A percentile compares a stretch with the other conserved stretches of the same genome.
phyloP scores from a whole-genome alignment of 64 coral and sea anemone genomes.

The Montipora capricornis region DNA sequence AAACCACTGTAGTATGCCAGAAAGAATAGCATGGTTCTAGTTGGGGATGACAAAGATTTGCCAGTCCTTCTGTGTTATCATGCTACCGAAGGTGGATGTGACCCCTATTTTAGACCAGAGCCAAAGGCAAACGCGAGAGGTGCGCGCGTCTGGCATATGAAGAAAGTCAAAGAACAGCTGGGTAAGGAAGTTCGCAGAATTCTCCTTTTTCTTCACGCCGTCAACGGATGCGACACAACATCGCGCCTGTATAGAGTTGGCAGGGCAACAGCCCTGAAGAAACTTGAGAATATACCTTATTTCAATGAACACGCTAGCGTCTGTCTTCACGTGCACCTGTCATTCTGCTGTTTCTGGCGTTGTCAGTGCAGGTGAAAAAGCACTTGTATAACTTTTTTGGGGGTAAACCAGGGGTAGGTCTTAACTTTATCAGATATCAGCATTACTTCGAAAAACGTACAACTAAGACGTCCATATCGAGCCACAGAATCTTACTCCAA shows the following conservation, averaged over 20 bases:
- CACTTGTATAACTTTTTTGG: background rate
- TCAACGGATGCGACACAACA: constrained; percentile 52
- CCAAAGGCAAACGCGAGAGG: too few relatives aligned
- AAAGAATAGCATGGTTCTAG: too few relatives aligned
- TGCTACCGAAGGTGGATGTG: too few relatives aligned
- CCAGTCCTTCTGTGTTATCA: too few relatives aligned
- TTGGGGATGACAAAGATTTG: too few relatives aligned
- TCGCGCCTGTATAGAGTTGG: background rate
- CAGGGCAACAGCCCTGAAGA: background rate
- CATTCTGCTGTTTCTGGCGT: constrained; percentile 36
- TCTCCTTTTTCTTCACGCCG: constrained; percentile 24
- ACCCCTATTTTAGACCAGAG: too few relatives aligned
- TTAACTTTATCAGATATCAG: constrained; percentile 47
- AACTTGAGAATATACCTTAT: constrained; percentile 1
- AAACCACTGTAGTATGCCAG: too few relatives aligned
- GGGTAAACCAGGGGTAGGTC: constrained; percentile 22
- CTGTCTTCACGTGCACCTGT: background rate
- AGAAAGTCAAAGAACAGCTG: too few relatives aligned
- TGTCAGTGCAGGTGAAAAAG: constrained; percentile 50
- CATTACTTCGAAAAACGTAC: constrained; percentile 46
- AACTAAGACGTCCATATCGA: background rate
- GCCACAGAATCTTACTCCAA: constrained; percentile 23
- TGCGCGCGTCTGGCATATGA: too few relatives aligned
- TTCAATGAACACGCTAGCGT: constrained; percentile 37
- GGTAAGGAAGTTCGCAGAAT: too few relatives aligned